phyloP scores from a whole-genome alignment of 2,888 invertebrate genomes.

The Micropterix aruncella region DNA sequence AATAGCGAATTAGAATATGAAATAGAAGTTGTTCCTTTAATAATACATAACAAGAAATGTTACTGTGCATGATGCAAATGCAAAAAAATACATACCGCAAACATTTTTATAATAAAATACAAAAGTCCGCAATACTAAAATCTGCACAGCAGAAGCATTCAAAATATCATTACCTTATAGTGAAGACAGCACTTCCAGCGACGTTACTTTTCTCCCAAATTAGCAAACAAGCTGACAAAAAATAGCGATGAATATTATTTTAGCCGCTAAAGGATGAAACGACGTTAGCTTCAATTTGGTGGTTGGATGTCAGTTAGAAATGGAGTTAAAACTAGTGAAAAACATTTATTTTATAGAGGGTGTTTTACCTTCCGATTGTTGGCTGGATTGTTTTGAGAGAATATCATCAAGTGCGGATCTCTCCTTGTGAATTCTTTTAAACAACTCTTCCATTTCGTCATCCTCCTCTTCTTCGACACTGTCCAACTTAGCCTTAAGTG shows the following conservation, averaged over 20 bases:
- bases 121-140: conserved; percentile 1
- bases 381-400: conserved; percentile 42
- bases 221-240: background rate
- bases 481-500: conserved; percentile 20
- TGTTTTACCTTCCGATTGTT: conserved; percentile 30
- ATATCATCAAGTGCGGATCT: conserved; percentile 58
- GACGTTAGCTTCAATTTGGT: too few relatives aligned
- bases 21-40: too few relatives aligned
- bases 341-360: conserved; percentile 15
- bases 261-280: background rate
- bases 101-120: conserved; percentile 3
- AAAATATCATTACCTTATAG: conserved; percentile 1
- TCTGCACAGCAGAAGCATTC: conserved; percentile 1
- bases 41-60: too few relatives aligned
- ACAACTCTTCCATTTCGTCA: conserved; percentile 45
- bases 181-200: background rate
- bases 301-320: too few relatives aligned
- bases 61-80: too few relatives aligned
- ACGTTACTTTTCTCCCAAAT: background rate
- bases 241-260: background rate
- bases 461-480: conserved; percentile 39
- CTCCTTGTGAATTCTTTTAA: conserved; percentile 51
- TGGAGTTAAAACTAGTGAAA: too few relatives aligned
- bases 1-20: too few relatives aligned
- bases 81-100: background rate